phyloP scores from a whole-genome alignment of 2,888 invertebrate species.

The Seira musarum region DNA sequence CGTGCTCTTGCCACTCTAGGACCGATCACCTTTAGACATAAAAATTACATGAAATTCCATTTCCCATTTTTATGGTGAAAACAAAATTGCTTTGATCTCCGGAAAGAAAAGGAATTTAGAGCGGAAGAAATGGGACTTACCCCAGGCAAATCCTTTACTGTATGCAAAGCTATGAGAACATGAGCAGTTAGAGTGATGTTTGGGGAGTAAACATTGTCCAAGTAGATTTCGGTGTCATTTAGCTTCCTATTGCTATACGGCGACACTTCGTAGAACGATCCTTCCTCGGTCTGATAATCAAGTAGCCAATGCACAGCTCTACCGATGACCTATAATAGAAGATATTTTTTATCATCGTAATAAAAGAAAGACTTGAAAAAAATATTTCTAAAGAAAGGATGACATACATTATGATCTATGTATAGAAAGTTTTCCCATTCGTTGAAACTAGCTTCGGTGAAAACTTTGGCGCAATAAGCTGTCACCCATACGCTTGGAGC shows the following conservation, averaged over 20 bases:
- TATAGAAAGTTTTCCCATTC: conserved; percentile 98
- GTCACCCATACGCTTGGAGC: conserved; percentile 93
- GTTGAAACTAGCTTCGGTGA: conserved; percentile 94
- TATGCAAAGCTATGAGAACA: conserved; percentile 89
- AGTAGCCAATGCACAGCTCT: conserved; percentile 90
- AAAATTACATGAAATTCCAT: conserved; percentile 23
- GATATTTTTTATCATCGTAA: neutral
- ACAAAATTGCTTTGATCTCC: neutral
- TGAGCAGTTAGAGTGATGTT: conserved; percentile 95
- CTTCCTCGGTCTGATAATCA: conserved; percentile 86
- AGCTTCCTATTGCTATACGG: conserved; percentile 92
- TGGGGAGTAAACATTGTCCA: conserved; percentile 74
- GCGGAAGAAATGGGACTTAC: conserved; percentile 72
- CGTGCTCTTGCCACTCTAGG: conserved; percentile 84
- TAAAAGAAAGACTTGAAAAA: neutral
- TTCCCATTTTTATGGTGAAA: neutral
- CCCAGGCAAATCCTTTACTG: conserved; percentile 85
- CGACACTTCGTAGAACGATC: conserved; percentile 91
- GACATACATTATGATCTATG: conserved; percentile 86
- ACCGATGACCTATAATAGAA: conserved; percentile 77
- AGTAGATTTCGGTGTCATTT: conserved; percentile 77
- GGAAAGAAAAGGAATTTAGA: neutral
- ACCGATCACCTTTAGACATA: conserved; percentile 74
- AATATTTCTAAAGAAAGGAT: conserved; percentile 4
- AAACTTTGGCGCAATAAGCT: conserved; percentile 88